phyloP scores from a whole-genome alignment of 92 coral and sea anemone genomes.

The Plumapathes pennacea region DNA sequence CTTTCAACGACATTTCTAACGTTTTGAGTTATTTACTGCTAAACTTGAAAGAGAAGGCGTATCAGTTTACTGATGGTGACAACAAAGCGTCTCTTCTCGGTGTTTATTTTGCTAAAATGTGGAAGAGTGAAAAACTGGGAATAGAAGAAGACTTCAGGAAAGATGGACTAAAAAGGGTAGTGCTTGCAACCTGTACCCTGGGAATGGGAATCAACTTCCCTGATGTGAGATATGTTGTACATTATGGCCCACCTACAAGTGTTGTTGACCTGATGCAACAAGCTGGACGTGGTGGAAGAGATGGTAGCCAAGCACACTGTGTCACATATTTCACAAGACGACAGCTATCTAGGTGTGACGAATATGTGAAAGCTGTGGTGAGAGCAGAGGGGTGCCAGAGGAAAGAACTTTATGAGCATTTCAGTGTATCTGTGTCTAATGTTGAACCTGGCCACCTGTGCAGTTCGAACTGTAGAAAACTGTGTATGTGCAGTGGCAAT shows the following conservation, averaged over 20 bases:
- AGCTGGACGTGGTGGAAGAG: conserved; percentile 58
- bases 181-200: conserved; percentile 62
- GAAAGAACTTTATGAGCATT: conserved; percentile 21
- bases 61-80: neutral
- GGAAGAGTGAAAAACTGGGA: conserved; percentile 19
- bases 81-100: conserved; percentile 18
- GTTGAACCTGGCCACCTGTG: conserved; percentile 16
- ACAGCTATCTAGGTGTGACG: conserved; percentile 54
- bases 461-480: conserved; percentile 23
- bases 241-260: conserved; percentile 60
- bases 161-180: conserved; percentile 42
- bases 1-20: conserved; percentile 32
- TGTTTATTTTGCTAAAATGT: conserved; percentile 25
- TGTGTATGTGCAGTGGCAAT: conserved; percentile 7
- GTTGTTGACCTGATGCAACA: conserved; percentile 53
- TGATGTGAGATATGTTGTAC: conserved; percentile 37
- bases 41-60: conserved; percentile 25
- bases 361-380: conserved; percentile 23
- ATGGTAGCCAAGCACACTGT: conserved; percentile 47
- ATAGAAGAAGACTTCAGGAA: conserved; percentile 27
- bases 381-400: conserved; percentile 19
- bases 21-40: conserved; percentile 34
- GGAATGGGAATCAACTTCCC: conserved; percentile 66
- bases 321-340: conserved; percentile 31
- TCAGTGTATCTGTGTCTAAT: conserved; percentile 10